phyloP scores from a whole-genome alignment of 2,797 vertebrate species.

The Sebastes variabilis region DNA sequence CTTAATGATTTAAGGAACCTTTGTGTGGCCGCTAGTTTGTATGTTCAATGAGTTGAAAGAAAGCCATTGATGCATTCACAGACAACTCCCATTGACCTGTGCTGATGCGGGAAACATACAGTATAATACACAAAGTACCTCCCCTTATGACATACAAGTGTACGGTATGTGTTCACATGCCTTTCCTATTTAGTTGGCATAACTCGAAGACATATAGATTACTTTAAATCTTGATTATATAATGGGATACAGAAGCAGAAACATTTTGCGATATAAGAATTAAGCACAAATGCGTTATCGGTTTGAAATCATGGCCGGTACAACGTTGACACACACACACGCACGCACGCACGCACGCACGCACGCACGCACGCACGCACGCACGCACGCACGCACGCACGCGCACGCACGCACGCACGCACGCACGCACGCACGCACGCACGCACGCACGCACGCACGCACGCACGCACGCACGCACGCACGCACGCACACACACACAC shows the following conservation, averaged over 20 bases:
- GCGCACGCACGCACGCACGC: constrained; percentile 1
- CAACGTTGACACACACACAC: background rate
- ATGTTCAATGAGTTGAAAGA: background rate
- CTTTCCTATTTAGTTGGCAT: constrained; percentile 24
- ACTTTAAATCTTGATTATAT: constrained; percentile 41
- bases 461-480: no score
- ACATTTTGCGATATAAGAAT: constrained; percentile 31
- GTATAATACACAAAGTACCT: background rate
- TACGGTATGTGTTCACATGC: constrained; percentile 19
- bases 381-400: background rate
- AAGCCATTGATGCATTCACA: background rate
- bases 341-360: background rate
- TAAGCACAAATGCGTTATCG: constrained; percentile 39
- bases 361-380: background rate
- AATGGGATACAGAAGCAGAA: constrained; percentile 40
- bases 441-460: no score
- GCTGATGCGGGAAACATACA: background rate
- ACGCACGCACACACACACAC: no score
- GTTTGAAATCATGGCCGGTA: constrained; percentile 33
- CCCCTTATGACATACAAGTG: constrained; percentile 5
- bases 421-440: no score
- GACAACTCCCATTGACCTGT: background rate
- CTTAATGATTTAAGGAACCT: background rate
- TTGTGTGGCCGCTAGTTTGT: background rate
- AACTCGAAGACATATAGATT: constrained; percentile 32